phyloP scores from a whole-genome alignment of 1,140 invertebrate genomes.

The Tetragonula clypearis region DNA sequence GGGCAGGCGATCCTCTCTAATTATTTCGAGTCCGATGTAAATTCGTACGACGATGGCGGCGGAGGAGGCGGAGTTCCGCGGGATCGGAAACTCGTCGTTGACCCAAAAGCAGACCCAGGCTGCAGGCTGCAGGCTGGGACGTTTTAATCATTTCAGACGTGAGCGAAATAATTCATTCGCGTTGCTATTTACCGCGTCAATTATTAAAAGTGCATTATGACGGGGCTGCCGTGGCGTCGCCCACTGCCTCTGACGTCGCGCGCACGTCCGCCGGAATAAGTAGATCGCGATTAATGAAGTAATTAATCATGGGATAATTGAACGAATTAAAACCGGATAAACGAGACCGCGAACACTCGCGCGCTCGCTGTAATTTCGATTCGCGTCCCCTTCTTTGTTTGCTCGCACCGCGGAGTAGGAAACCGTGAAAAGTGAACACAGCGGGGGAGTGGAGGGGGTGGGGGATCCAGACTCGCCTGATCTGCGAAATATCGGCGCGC shows the following conservation, averaged over 20 bases:
- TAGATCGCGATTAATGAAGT: conserved; percentile 52
- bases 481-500: not conserved
- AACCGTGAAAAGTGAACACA: conserved; percentile 15
- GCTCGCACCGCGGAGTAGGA: conserved; percentile 8
- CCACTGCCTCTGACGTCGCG: not conserved
- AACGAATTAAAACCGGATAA: conserved; percentile 50
- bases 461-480: not conserved
- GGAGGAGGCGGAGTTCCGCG: not conserved
- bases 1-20: not conserved
- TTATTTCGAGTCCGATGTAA: conserved; percentile 13
- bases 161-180: conserved; percentile 39
- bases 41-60: not conserved
- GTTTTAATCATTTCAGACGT: conserved; percentile 36
- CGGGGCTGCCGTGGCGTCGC: not conserved
- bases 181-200: conserved; percentile 48
- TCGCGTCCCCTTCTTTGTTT: conserved; percentile 34
- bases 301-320: conserved; percentile 54
- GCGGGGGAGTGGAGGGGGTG: too few species aligned
- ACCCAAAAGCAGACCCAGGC: not conserved
- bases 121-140: not conserved
- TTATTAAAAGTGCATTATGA: conserved; percentile 54
- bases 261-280: conserved; percentile 25
- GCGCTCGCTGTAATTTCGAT: conserved; percentile 19
- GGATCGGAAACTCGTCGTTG: conserved; percentile 3
- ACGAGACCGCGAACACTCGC: conserved; percentile 19